Conservation (phyloP, 37 sponge, comb jelly and placozoan species). For the Chondrilla cf. caribensis region DNA sequence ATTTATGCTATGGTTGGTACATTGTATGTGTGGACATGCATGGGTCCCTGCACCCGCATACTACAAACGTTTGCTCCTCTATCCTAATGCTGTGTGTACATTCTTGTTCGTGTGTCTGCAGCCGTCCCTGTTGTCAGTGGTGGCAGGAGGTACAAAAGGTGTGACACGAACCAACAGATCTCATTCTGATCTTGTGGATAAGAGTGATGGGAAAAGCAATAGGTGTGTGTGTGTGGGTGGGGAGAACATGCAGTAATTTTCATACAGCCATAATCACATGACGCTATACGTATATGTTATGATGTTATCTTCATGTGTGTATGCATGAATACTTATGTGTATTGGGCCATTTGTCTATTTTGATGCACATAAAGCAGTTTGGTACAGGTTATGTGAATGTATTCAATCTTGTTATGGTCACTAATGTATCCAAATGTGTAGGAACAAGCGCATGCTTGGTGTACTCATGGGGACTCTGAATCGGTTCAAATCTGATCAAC, state of each 20-base stretch:
- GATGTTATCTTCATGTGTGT: not conserved
- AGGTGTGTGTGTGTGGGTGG: not conserved
- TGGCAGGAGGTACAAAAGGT: not conserved
- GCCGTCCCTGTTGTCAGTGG: conserved; percentile 13
- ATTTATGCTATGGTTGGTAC: too few relatives aligned
- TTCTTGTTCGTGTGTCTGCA: not conserved
- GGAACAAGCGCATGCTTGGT: conserved; percentile 90
- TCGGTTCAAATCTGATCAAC: conserved; percentile 65
- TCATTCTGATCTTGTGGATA: not conserved
- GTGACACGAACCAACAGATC: conserved; percentile 1
- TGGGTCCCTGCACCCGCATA: not conserved
- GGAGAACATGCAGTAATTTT: too few relatives aligned
- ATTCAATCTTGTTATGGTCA: too few relatives aligned
- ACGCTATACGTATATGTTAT: not conserved
- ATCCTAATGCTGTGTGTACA: not conserved
- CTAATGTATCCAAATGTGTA: too few relatives aligned
- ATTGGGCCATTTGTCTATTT: not conserved
- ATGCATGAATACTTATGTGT: not conserved
- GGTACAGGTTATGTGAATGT: too few relatives aligned
- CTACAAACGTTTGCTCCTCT: not conserved
- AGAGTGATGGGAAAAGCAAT: not conserved
- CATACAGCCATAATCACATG: too few relatives aligned
- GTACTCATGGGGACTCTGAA: conserved; percentile 80
- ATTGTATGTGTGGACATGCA: too few relatives aligned
- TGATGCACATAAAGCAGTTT: too few relatives aligned